These are phyloP conservation scores for Thaleichthys pacificus DNA, from an alignment of 2,797 vertebrate genomes.

Conservation along the genomic window DNA sequence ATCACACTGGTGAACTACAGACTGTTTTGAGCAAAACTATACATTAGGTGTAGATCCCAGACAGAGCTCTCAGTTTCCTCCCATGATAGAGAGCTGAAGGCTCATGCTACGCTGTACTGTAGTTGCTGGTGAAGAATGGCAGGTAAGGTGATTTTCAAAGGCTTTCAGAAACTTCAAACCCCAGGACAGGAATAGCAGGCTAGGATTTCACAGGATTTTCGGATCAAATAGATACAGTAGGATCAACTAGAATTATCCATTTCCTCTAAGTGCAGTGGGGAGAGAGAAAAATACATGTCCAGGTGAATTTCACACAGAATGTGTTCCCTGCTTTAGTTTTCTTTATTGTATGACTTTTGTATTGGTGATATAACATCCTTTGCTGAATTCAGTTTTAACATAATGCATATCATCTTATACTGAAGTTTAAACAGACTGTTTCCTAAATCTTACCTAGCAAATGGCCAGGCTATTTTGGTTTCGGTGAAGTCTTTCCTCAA, in stretches of 20 bases:
- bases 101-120: not conserved
- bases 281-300: not conserved
- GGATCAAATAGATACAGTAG: constrained; percentile 2
- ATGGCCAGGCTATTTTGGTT: not conserved
- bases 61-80: not conserved
- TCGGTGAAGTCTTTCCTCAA: no score
- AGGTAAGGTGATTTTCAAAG: not conserved
- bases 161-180: not conserved
- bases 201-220: not conserved
- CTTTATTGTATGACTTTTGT: no score
- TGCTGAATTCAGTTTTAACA: no score
- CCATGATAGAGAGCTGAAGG: not conserved
- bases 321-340: not conserved
- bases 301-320: constrained; percentile 2
- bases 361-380: no score
- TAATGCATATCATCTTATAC: no score
- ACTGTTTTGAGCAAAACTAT: not conserved
- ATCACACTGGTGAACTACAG: not conserved
- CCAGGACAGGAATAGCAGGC: not conserved
- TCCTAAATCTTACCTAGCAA: not conserved
- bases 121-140: not conserved
- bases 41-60: not conserved
- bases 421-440: not conserved
- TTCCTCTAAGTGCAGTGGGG: not conserved
- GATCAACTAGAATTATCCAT: constrained; percentile 1